Evolutionary conservation across 2,888 invertebrate genomes (phyloP), one percentile per base, ranked within the genome.

Genomic region (Drosophila fulvimacula): DNA sequence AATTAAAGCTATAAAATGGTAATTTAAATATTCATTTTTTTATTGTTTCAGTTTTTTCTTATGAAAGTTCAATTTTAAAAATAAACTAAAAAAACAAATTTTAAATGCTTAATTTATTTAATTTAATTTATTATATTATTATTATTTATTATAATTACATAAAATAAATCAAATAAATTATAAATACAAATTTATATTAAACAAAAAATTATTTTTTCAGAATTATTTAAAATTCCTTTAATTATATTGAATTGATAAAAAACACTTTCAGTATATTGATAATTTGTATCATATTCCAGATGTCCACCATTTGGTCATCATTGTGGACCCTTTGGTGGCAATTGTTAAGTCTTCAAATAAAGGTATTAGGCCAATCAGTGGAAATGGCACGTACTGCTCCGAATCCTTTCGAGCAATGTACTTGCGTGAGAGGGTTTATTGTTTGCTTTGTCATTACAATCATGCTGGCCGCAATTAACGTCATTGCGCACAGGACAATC

Each of bases 301-400:
- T 21, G 21, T 6, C 10, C 24, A 5, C 7, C 36, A 24, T 6
- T n/a, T 19, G 13, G 15, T 11, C 11, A 6, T 1, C 11, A 36
- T 24, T 52, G 24, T 44, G 21, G 5, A 30, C 38, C 42, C 30
- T 36, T 46, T 46, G 48, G 49, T 56, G 38, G 2, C 49, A 63
- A 9, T 60, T 56, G 60, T 4, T 4, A 0, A 21, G 38, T 38
- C 58, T 36, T 53, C 61, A 70, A 70, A 57, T 68, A 36, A 24
- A 34, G 75, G 85, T 61, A 79, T 88, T 85, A 65, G 60, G 51
- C 63, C 62, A 68, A 76, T 61, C 69, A 61, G 52, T 55, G 62
- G 76, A 82, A 87, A 75, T 76, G 85, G 53, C 83, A 83, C 83
- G 83, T 84, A 72, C 66, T 67, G 48, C 17, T 27, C 38, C 19